Evolutionary conservation across 2,888 invertebrate genomes (phyloP).

Genomic region (Leptogaster cylindrica): DNA sequence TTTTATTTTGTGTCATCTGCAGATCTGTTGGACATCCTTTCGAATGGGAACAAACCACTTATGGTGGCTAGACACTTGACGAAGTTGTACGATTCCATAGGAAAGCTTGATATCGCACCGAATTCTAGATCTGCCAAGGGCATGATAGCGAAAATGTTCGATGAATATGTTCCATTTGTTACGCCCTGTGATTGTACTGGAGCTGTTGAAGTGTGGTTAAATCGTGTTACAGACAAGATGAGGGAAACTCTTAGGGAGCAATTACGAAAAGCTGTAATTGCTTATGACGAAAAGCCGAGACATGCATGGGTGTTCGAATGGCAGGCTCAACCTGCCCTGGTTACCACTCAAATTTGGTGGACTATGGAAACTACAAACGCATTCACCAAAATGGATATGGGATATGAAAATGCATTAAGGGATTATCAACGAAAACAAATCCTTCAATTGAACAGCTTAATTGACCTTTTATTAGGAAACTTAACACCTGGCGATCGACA

Average conservation of each 20-base stretch:
- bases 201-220: constrained; percentile 91
- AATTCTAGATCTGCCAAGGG: constrained; percentile 70
- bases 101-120: constrained; percentile 68
- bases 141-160: constrained; percentile 88
- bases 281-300: constrained; percentile 87
- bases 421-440: constrained; percentile 92
- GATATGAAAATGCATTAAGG: constrained; percentile 89
- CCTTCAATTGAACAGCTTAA: constrained; percentile 81
- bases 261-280: constrained; percentile 78
- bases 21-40: constrained; percentile 82
- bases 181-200: constrained; percentile 84
- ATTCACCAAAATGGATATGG: constrained; percentile 87
- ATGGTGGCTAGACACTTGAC: constrained; percentile 83
- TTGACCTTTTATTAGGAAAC: constrained; percentile 80
- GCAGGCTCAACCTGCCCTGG: constrained; percentile 88
- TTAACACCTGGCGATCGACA: constrained; percentile 83
- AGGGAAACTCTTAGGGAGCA: constrained; percentile 77
- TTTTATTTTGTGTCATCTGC: constrained; percentile 96
- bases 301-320: constrained; percentile 93
- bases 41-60: constrained; percentile 83
- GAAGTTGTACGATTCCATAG: constrained; percentile 90
- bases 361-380: constrained; percentile 90
- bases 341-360: constrained; percentile 97
- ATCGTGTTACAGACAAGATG: constrained; percentile 85
- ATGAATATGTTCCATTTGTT: constrained; percentile 70